These are phyloP conservation scores for Ardeotis arabs DNA, from an alignment of 2,113 vertebrate species.

Conservation along the genomic window DNA sequence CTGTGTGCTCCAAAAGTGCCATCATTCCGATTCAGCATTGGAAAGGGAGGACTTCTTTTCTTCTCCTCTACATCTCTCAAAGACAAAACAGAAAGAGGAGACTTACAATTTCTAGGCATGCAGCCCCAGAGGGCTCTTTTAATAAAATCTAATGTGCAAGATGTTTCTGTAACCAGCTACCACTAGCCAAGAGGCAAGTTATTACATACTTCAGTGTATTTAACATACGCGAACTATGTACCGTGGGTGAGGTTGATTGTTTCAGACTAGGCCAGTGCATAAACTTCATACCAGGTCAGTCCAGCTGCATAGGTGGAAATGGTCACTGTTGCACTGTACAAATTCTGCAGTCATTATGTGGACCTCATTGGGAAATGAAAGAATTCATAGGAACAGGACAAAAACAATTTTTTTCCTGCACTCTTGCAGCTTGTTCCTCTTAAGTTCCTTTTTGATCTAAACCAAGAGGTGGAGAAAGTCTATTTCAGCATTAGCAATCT, in stretches of 20 bases:
- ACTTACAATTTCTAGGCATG: background rate
- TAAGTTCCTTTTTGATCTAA: background rate
- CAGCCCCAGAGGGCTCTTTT: background rate
- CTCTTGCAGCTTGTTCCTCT: background rate
- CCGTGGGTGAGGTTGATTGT: background rate
- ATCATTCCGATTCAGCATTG: accelerated
- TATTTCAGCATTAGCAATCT: background rate
- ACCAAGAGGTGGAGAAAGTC: background rate
- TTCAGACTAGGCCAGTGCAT: background rate
- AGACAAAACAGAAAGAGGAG: background rate
- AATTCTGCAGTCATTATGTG: background rate
- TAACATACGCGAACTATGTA: background rate
- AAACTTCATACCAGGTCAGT: background rate
- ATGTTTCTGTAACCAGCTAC: background rate
- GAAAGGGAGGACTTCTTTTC: background rate
- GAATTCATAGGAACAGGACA: background rate
- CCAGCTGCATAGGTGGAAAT: background rate
- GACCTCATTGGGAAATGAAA: background rate
- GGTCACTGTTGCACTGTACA: background rate
- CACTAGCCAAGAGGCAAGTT: background rate
- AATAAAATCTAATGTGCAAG: background rate
- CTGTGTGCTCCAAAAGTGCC: accelerated
- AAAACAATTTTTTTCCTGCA: background rate
- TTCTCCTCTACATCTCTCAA: background rate
- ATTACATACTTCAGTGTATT: background rate